These are phyloP conservation scores for Delichon dasypus DNA, from an alignment of 2,797 vertebrate genomes.

Conservation along the genomic window DNA sequence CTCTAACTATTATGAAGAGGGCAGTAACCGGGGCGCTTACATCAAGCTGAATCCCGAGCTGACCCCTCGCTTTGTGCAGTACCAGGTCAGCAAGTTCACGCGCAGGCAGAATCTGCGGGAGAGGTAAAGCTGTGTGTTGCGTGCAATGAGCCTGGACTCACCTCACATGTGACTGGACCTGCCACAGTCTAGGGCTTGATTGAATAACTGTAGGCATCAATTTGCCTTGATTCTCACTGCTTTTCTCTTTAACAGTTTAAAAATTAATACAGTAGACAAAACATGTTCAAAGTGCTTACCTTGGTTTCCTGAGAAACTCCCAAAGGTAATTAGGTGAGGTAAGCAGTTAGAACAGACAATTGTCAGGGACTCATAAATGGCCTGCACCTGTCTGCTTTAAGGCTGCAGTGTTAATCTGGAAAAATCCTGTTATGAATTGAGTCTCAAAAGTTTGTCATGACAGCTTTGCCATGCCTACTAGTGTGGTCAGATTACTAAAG, in stretches of 20 bases:
- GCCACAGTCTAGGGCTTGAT: neutral
- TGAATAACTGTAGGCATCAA: neutral
- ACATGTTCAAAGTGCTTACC: neutral
- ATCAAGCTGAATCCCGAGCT: slow-evolving; percentile 86
- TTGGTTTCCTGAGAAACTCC: neutral
- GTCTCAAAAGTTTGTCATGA: neutral
- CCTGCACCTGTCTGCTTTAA: neutral
- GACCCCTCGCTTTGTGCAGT: slow-evolving; percentile 88
- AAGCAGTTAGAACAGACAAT: neutral
- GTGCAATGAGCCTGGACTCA: fast-evolving
- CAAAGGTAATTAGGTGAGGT: neutral
- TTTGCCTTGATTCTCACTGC: neutral
- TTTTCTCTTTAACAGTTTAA: neutral
- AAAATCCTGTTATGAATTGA: slow-evolving; percentile 11
- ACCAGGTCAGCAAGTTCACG: slow-evolving; percentile 86
- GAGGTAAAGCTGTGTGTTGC: slow-evolving; percentile 76
- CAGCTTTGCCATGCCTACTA: neutral
- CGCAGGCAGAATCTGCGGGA: slow-evolving; percentile 82
- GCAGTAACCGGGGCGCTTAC: slow-evolving; percentile 95
- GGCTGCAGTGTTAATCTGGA: slow-evolving; percentile 4
- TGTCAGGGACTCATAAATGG: neutral
- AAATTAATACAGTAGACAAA: neutral
- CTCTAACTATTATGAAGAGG: slow-evolving; percentile 97
- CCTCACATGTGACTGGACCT: neutral
- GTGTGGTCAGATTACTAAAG: neutral